Evolutionary conservation across 2,113 vertebrate genomes (phyloP).

Genomic region (Columbina picui): DNA sequence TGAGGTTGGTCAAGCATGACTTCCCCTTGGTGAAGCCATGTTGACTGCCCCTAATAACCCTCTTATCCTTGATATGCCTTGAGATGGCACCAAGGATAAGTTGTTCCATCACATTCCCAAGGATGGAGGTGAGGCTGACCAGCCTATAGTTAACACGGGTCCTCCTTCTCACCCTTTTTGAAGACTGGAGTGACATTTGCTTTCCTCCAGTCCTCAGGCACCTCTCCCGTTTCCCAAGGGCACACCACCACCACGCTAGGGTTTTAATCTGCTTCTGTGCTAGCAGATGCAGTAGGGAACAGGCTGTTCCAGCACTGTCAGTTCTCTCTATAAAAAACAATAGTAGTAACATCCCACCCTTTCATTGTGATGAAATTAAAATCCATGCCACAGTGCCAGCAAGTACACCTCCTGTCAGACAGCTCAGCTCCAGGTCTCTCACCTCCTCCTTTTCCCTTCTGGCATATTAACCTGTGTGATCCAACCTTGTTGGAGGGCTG

Average conservation of each 20-base stretch:
- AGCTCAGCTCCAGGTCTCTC: fast-evolving
- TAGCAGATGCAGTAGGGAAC: background rate
- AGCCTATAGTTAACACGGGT: too few relatives aligned
- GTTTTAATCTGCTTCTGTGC: background rate
- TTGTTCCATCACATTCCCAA: too few relatives aligned
- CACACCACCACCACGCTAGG: background rate
- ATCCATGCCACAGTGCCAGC: background rate
- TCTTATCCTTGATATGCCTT: too few relatives aligned
- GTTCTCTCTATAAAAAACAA: background rate
- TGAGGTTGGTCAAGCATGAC: too few relatives aligned
- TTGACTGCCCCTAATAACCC: too few relatives aligned
- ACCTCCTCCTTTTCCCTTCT: background rate
- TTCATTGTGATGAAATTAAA: background rate
- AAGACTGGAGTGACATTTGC: too few relatives aligned
- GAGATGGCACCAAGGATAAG: too few relatives aligned
- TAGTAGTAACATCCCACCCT: background rate
- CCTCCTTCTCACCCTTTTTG: too few relatives aligned
- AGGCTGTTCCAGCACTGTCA: background rate
- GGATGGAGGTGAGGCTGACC: too few relatives aligned
- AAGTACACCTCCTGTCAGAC: background rate
- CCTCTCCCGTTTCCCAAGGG: too few relatives aligned
- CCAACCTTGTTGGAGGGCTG: background rate
- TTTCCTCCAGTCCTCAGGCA: too few relatives aligned
- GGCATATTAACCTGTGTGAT: background rate
- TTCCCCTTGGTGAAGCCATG: too few relatives aligned